Base-by-base conservation (phyloP, 1,140 invertebrate species). In the Goniozus legneri region DNA sequence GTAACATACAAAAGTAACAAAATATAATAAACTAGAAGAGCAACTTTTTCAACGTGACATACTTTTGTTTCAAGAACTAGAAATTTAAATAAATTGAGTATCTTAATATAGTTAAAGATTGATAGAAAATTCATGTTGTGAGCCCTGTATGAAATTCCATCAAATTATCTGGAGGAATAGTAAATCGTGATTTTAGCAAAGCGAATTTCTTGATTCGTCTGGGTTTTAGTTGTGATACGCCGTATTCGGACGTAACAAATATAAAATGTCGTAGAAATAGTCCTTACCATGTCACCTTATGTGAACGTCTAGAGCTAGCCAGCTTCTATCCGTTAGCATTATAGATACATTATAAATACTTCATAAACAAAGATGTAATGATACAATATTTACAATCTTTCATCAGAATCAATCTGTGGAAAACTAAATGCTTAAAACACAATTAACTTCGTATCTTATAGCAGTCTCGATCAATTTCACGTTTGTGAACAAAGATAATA, bases 371-470 rank as follows among this genome's bases (percentile, higher is more conserved):
- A 56, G 49, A 55, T 58, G 34, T 61, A 67, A 59, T 60, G 52
- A 65, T 71, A 71, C 66, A 73, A 52, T 73, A 73, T 73, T 54
- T 71, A 73, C 69, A 44, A 62, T 50, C 49, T 61, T 55, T 56
- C 30, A 60, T 58, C 39, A 37, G 47, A 65, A 56, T 60, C 30
- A 59, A 58, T 45, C 53, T 60, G 46, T 34, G 40, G 33, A 18
- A 8, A 54, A 45, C 20, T 18, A 41, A 54, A 21, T 30, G 16
- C 34, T 13, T 14, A 24, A 14, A 54, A 53, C 14, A 16, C 8
- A 22, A 43, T 47, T 3, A 8, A n/a, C 6, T 27, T 27, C 24
- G 12, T 27, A 7, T 27, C 24, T 7, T 12, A 7, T 6, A 12
- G 24, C 6, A 27, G 12, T 27, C 12, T 7, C 24, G 24, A 6